A percentile compares a stretch with the other conserved stretches of the same genome.
These are phyloP conservation scores for Tragelaphus scriptus DNA, from an alignment of 2,113 vertebrate species.

Conservation along the genomic window DNA sequence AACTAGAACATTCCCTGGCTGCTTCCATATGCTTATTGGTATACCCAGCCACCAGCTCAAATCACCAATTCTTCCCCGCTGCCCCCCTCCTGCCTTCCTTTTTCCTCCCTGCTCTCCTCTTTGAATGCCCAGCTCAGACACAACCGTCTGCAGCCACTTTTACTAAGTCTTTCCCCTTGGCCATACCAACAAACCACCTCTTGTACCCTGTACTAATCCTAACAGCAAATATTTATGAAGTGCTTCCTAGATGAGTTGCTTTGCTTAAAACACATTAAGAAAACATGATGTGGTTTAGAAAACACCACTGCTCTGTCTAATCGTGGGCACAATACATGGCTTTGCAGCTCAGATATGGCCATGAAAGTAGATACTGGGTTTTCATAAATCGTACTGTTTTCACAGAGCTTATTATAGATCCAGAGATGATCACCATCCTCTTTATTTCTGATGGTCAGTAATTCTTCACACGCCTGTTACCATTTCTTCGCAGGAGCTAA, in stretches of 20 bases:
- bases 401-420: neutral
- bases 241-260: neutral
- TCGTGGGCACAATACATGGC: neutral
- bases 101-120: fast-evolving
- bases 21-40: neutral
- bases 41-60: neutral
- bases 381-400: neutral
- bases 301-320: neutral
- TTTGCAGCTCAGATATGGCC: neutral
- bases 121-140: neutral
- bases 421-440: neutral
- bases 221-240: conserved; percentile 13
- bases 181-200: neutral
- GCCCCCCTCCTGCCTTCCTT: fast-evolving
- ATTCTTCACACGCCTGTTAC: neutral
- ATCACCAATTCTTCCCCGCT: neutral
- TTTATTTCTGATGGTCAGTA: neutral
- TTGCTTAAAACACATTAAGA: conserved; percentile 48
- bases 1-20: neutral
- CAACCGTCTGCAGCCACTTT: neutral
- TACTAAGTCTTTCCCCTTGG: neutral
- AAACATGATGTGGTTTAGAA: conserved; percentile 41
- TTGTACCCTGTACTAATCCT: neutral
- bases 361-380: neutral
- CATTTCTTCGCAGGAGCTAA: neutral